Conservation (phyloP, 2,888 invertebrate species). For the Galerucella nymphaeae region DNA sequence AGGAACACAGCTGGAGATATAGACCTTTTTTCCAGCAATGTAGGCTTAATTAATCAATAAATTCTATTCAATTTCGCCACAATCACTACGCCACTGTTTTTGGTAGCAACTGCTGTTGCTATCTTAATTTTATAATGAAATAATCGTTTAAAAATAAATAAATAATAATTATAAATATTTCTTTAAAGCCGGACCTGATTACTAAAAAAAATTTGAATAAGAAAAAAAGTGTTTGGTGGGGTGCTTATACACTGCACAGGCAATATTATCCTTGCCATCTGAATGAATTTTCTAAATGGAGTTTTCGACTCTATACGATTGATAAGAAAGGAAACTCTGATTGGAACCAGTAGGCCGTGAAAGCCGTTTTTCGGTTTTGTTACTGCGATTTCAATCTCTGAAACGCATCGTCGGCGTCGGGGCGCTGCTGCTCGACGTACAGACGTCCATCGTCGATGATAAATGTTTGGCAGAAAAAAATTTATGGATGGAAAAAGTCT, state of each 20-base stretch:
- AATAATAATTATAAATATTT: background rate
- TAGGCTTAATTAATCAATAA: too few species aligned
- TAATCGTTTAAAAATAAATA: background rate
- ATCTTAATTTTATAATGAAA: too few species aligned
- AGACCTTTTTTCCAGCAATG: too few species aligned
- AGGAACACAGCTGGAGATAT: too few species aligned
- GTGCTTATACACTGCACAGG: slow-evolving; percentile 15
- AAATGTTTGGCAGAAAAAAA: slow-evolving; percentile 4
- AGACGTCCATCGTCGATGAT: slow-evolving; percentile 14
- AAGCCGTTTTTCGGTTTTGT: slow-evolving; percentile 35
- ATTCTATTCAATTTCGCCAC: too few species aligned
- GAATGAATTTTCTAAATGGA: slow-evolving; percentile 47
- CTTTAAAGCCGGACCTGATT: slow-evolving; percentile 6
- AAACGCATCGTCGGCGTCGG: slow-evolving; percentile 16
- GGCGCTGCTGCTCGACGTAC: background rate
- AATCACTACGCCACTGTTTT: too few species aligned
- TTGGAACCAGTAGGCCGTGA: slow-evolving; percentile 33
- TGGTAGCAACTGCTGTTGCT: too few species aligned
- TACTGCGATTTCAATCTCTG: slow-evolving; percentile 29
- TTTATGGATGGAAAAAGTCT: slow-evolving; percentile 5
- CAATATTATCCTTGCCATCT: slow-evolving; percentile 40
- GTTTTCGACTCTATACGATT: slow-evolving; percentile 47
- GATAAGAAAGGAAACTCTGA: slow-evolving; percentile 45
- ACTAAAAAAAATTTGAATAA: slow-evolving; percentile 13
- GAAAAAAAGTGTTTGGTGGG: slow-evolving; percentile 16